Conservation (phyloP, 2,888 invertebrate species). For the Chelonus formosanus region DNA sequence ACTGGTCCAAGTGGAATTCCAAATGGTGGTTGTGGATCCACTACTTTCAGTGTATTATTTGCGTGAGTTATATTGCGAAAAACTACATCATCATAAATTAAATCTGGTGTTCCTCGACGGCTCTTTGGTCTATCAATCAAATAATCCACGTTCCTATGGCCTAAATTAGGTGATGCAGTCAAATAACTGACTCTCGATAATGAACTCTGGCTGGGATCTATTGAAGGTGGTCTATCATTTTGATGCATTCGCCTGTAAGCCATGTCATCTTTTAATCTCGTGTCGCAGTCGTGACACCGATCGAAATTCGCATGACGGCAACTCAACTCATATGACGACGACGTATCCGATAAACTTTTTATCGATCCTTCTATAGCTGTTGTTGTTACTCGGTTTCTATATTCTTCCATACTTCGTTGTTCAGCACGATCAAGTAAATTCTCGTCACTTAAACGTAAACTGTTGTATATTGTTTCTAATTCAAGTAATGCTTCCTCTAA, state of each 20-base stretch:
- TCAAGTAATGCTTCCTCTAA: slow-evolving; percentile 89
- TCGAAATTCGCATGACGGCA: slow-evolving; percentile 28
- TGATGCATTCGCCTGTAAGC: slow-evolving; percentile 78
- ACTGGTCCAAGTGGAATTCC: slow-evolving; percentile 90
- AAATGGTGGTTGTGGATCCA: slow-evolving; percentile 88
- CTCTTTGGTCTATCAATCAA: slow-evolving; percentile 24
- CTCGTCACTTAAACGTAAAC: slow-evolving; percentile 84
- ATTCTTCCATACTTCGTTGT: slow-evolving; percentile 73
- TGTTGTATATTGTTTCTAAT: slow-evolving; percentile 90
- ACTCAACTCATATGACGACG: slow-evolving; percentile 40
- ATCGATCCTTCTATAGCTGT: slow-evolving; percentile 46
- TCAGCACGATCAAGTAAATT: slow-evolving; percentile 83
- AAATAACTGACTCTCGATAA: slow-evolving; percentile 73
- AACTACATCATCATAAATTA: slow-evolving; percentile 84
- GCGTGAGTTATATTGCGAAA: slow-evolving; percentile 82
- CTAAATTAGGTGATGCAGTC: slow-evolving; percentile 74
- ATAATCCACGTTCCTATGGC: slow-evolving; percentile 18
- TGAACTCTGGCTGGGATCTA: slow-evolving; percentile 62
- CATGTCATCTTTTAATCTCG: slow-evolving; percentile 79
- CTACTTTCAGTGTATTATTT: slow-evolving; percentile 74
- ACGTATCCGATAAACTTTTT: slow-evolving; percentile 34
- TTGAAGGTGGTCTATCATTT: slow-evolving; percentile 66
- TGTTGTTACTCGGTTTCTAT: slow-evolving; percentile 37
- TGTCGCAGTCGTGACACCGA: slow-evolving; percentile 18
- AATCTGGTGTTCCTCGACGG: slow-evolving; percentile 76